Evolutionary conservation across 2,113 vertebrate genomes (phyloP).

Genomic region (Nothobranchius furzeri): DNA sequence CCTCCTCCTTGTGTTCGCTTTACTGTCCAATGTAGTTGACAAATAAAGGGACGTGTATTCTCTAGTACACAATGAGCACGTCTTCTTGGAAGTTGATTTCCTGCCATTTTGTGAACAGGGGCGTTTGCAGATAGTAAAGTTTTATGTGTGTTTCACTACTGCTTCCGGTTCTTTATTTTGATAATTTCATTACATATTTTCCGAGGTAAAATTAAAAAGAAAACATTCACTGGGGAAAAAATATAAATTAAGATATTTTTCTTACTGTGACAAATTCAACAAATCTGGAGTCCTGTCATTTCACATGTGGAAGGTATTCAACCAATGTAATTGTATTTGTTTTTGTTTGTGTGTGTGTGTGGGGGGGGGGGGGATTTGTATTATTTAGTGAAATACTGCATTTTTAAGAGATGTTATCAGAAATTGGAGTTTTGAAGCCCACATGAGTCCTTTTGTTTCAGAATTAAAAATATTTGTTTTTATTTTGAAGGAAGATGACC

Average conservation of each 20-base stretch:
- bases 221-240: no score
- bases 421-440: background rate
- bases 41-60: slow-evolving; percentile 58
- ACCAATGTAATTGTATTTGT: no score
- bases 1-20: slow-evolving; percentile 20
- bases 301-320: no score
- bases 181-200: no score
- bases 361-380: no score
- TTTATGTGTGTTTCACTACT: fast-evolving
- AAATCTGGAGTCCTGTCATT: no score
- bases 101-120: slow-evolving; percentile 76
- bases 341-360: no score
- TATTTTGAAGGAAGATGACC: slow-evolving; percentile 27
- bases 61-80: slow-evolving; percentile 45
- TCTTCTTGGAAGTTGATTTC: slow-evolving; percentile 56
- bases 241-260: no score
- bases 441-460: background rate
- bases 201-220: no score
- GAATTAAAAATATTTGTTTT: background rate
- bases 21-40: slow-evolving; percentile 28
- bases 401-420: background rate
- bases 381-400: no score
- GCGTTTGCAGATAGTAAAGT: background rate
- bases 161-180: slow-evolving; percentile 25
- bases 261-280: no score